Conservation (phyloP, 1,140 invertebrate species). For the Ganaspis sp. region DNA sequence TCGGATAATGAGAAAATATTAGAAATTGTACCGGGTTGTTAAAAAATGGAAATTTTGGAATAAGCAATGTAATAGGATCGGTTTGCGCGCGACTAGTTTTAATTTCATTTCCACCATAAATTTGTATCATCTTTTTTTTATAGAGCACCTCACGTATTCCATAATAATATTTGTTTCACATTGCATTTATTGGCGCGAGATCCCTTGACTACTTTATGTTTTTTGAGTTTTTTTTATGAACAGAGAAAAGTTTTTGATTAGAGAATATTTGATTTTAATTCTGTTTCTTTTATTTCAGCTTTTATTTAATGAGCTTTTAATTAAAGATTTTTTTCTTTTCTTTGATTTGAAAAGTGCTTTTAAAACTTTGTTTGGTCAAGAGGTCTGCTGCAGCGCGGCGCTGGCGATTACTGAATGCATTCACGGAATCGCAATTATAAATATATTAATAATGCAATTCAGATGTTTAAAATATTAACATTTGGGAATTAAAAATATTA, state of each 20-base stretch:
- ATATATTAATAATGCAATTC: neutral
- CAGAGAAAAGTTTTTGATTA: constrained; percentile 24
- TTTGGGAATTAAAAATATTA: no score
- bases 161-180: constrained; percentile 51
- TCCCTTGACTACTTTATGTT: constrained; percentile 64
- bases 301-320: constrained; percentile 8
- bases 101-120: constrained; percentile 55
- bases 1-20: no score
- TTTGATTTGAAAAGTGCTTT: constrained; percentile 41
- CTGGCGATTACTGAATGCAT: constrained; percentile 55
- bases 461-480: neutral
- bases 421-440: constrained; percentile 43
- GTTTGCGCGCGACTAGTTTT: constrained; percentile 65
- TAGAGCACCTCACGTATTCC: constrained; percentile 55
- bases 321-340: neutral
- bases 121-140: constrained; percentile 62
- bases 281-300: constrained; percentile 9
- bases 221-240: neutral
- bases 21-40: neutral
- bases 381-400: constrained; percentile 70
- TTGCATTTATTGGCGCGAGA: constrained; percentile 67
- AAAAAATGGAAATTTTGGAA: neutral
- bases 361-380: constrained; percentile 62
- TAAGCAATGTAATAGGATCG: constrained; percentile 55
- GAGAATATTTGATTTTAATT: constrained; percentile 38